A percentile compares a stretch with the other conserved stretches of the same genome.
Conservation (phyloP, 2,888 invertebrate genomes). For the Ormyrus nitidulus region DNA sequence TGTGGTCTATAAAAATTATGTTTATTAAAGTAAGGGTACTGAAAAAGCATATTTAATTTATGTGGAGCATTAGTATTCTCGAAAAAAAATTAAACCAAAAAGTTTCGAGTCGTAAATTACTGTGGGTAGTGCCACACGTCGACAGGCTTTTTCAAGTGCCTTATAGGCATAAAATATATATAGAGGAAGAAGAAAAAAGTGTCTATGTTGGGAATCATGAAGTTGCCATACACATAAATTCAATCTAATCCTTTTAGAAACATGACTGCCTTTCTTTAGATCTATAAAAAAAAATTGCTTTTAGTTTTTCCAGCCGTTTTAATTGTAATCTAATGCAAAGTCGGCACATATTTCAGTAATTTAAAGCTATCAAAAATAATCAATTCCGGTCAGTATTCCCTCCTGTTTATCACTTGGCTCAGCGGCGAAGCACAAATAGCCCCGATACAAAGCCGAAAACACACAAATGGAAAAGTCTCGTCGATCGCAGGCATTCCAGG, state of each 20-base stretch:
- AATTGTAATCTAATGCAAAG: too few relatives aligned
- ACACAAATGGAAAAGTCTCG: too few relatives aligned
- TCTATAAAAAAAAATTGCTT: background rate
- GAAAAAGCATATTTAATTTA: too few relatives aligned
- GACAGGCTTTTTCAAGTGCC: background rate
- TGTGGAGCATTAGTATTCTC: too few relatives aligned
- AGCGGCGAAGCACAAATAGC: too few relatives aligned
- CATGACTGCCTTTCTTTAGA: background rate
- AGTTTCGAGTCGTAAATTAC: background rate
- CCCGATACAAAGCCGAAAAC: too few relatives aligned
- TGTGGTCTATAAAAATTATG: too few relatives aligned
- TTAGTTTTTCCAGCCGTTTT: background rate
- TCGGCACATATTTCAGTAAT: too few relatives aligned
- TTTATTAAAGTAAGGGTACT: too few relatives aligned
- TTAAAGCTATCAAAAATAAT: too few relatives aligned
- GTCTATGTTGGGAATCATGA: background rate
- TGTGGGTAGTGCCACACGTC: background rate
- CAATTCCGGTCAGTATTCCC: too few relatives aligned
- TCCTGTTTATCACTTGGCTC: too few relatives aligned
- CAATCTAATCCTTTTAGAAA: background rate
- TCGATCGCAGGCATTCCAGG: background rate
- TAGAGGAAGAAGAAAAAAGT: background rate
- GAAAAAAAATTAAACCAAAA: background rate
- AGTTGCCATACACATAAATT: slow-evolving; percentile 25
- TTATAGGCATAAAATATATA: background rate